Conservation (phyloP, 2,888 invertebrate genomes). For the Eurois occulta region DNA sequence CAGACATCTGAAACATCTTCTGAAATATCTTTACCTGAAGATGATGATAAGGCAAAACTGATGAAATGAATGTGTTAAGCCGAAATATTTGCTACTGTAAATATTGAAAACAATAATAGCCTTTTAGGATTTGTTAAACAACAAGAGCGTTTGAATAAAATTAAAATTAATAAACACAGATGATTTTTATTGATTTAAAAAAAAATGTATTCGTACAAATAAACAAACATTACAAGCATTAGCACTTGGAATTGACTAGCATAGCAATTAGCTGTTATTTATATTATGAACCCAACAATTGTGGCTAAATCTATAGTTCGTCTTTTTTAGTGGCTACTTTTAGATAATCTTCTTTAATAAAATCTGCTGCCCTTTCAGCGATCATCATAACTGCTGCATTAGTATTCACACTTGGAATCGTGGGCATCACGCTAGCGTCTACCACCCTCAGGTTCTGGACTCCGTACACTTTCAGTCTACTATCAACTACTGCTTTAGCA, state of each 20-base stretch:
- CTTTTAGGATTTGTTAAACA: slow-evolving; percentile 7
- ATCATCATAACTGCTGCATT: slow-evolving; percentile 87
- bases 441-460: slow-evolving; percentile 80
- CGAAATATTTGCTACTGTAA: slow-evolving; percentile 32
- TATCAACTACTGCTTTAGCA: slow-evolving; percentile 79
- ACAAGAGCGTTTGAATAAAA: slow-evolving; percentile 11
- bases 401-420: slow-evolving; percentile 84
- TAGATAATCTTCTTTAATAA: slow-evolving; percentile 81
- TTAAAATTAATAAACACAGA: neutral
- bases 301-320: slow-evolving; percentile 73
- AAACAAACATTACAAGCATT: neutral
- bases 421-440: slow-evolving; percentile 87
- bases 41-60: slow-evolving; percentile 21
- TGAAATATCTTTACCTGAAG: slow-evolving; percentile 12
- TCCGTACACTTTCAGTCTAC: slow-evolving; percentile 78
- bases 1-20: slow-evolving; percentile 40
- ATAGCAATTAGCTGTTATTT: slow-evolving; percentile 12
- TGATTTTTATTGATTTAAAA: neutral
- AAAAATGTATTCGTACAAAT: neutral
- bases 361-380: slow-evolving; percentile 85
- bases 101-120: slow-evolving; percentile 28
- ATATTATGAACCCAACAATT: slow-evolving; percentile 4
- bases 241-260: slow-evolving; percentile 40
- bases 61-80: slow-evolving; percentile 21
- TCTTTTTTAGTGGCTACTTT: slow-evolving; percentile 68